Percentiles rank a stretch among this genome's conserved stretches.
Evolutionary conservation across 2,113 vertebrate genomes (phyloP).

Genomic region (Podilymbus podiceps): DNA sequence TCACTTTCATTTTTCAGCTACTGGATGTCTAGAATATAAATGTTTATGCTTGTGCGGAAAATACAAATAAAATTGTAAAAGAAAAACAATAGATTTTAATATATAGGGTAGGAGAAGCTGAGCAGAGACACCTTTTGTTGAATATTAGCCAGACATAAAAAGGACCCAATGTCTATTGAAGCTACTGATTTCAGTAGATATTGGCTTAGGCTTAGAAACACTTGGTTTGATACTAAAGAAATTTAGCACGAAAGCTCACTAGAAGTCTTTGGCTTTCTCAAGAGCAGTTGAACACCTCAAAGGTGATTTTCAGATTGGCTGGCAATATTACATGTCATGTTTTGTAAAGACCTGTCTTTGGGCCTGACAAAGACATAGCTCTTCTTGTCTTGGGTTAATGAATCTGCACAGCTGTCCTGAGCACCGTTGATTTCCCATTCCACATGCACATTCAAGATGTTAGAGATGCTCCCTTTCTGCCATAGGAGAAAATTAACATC

Average conservation of each 20-base stretch:
- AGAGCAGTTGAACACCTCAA: not conserved
- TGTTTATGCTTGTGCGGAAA: not conserved
- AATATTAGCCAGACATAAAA: not conserved
- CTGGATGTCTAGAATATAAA: not conserved
- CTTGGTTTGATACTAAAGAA: not conserved
- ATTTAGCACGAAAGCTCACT: not conserved
- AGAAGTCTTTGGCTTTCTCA: not conserved
- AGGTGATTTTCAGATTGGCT: not conserved
- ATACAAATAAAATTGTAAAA: not conserved
- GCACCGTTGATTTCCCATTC: not conserved
- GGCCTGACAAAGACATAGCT: not conserved
- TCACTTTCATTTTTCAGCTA: not conserved
- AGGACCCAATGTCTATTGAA: not conserved
- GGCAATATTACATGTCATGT: not conserved
- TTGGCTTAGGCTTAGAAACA: not conserved
- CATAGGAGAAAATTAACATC: not conserved
- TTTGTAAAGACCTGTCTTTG: not conserved
- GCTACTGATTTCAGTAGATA: not conserved
- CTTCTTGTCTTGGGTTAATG: not conserved
- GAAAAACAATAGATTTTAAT: not conserved
- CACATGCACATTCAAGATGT: not conserved
- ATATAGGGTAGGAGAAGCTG: not conserved
- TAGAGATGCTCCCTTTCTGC: not conserved
- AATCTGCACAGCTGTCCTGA: not conserved
- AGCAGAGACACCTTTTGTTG: not conserved